Conservation (phyloP, 2,888 invertebrate species). For the Meghimatium bilineatum region DNA sequence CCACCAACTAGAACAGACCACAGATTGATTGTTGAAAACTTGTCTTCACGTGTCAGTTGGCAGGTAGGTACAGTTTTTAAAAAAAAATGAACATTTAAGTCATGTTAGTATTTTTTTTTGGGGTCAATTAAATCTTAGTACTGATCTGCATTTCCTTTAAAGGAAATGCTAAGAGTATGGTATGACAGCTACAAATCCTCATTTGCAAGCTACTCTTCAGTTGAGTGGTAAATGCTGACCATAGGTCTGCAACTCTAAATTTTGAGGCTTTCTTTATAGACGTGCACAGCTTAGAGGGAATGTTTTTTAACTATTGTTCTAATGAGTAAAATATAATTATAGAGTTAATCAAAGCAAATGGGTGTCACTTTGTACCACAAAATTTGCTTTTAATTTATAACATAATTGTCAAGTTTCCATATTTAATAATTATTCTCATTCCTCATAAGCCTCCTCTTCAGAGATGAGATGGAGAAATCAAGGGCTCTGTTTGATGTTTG, state of each 20-base stretch:
- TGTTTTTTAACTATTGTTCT: background rate
- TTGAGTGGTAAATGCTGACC: too few relatives aligned
- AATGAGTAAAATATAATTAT: background rate
- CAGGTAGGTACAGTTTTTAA: slow-evolving; percentile 85
- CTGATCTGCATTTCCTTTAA: too few relatives aligned
- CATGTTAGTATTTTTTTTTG: background rate
- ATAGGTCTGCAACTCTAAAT: too few relatives aligned
- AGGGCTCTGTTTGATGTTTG: slow-evolving; percentile 48
- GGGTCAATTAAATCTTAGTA: background rate
- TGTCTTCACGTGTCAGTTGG: slow-evolving; percentile 99
- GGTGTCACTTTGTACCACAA: slow-evolving; percentile 5
- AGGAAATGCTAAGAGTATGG: too few relatives aligned
- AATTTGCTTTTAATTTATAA: slow-evolving; percentile 1
- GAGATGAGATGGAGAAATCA: slow-evolving; percentile 41
- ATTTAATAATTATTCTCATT: slow-evolving; percentile 44
- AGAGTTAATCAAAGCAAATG: slow-evolving; percentile 2
- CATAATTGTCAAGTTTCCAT: background rate
- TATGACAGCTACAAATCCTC: too few relatives aligned
- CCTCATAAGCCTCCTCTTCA: slow-evolving; percentile 47
- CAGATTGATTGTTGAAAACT: slow-evolving; percentile 96
- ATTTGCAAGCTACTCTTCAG: too few relatives aligned
- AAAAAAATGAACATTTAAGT: background rate
- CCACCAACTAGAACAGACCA: slow-evolving; percentile 97
- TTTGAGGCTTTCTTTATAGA: too few relatives aligned
- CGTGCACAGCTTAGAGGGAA: too few relatives aligned